Evolutionary conservation across 2,888 invertebrate genomes (phyloP).

Genomic region (Ernsta delagoae): DNA sequence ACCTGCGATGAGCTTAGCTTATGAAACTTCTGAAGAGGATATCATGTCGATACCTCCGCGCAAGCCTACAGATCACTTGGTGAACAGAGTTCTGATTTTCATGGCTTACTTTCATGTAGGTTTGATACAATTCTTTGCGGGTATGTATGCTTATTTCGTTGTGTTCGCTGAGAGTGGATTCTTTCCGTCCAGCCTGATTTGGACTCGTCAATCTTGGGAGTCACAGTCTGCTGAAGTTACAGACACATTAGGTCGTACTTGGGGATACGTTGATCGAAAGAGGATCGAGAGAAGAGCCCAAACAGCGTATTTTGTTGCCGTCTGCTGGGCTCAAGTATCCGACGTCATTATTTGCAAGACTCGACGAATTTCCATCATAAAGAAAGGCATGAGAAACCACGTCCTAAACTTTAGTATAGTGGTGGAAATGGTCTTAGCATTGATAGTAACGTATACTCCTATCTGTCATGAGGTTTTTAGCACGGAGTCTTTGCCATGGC

Average conservation of each 20-base stretch:
- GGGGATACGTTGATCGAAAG: constrained; percentile 89
- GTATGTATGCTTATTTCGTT: constrained; percentile 91
- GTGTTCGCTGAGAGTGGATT: constrained; percentile 93
- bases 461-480: constrained; percentile 87
- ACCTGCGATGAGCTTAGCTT: constrained; percentile 91
- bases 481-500: constrained; percentile 88
- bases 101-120: constrained; percentile 95
- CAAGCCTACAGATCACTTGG: constrained; percentile 81
- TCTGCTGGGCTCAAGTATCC: constrained; percentile 91
- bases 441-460: constrained; percentile 88
- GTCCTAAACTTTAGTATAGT: constrained; percentile 86
- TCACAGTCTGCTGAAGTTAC: constrained; percentile 82
- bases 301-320: constrained; percentile 91
- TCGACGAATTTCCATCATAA: constrained; percentile 88
- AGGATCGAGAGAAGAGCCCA: constrained; percentile 89
- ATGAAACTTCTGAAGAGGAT: constrained; percentile 90
- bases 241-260: constrained; percentile 91
- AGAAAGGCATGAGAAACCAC: constrained; percentile 91
- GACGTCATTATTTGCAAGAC: constrained; percentile 93
- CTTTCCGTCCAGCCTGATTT: constrained; percentile 87
- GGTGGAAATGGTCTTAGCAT: constrained; percentile 87
- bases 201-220: constrained; percentile 90
- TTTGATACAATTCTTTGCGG: constrained; percentile 92
- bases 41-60: constrained; percentile 88
- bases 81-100: constrained; percentile 86